Evolutionary conservation across 2,113 vertebrate genomes (phyloP).

Genomic region (Bujurquina vittata): DNA sequence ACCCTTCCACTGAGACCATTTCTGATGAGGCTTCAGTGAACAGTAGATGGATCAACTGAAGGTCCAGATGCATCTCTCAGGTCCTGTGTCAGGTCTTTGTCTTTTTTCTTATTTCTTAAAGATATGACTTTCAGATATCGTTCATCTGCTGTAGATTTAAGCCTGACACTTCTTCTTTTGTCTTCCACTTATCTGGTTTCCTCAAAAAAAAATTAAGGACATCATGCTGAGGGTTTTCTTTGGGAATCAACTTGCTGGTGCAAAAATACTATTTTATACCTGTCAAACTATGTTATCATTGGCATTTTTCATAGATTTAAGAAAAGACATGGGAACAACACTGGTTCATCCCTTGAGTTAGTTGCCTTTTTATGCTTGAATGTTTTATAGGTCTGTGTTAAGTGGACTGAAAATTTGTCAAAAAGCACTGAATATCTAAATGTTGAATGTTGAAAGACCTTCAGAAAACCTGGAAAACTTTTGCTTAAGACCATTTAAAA

Average conservation of each 20-base stretch:
- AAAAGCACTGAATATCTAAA: not conserved
- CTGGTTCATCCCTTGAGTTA: not conserved
- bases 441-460: not conserved
- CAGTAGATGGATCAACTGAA: not conserved
- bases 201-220: not conserved
- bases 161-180: not conserved
- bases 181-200: not conserved
- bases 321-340: not conserved
- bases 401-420: not conserved
- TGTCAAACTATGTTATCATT: not conserved
- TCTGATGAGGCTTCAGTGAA: not conserved
- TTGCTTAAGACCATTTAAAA: too few relatives aligned
- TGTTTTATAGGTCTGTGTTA: not conserved
- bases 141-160: not conserved
- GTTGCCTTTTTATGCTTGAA: not conserved
- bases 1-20: not conserved
- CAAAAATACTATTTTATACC: not conserved
- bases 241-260: not conserved
- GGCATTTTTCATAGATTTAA: not conserved
- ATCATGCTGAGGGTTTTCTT: not conserved
- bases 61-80: not conserved
- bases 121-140: not conserved
- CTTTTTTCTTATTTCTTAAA: fast-evolving
- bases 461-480: not conserved
- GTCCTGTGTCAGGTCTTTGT: not conserved